Evolutionary conservation across 1,140 invertebrate genomes (phyloP), one percentile per base, ranked within the genome.

Genomic region (Drosophila equinoxialis): DNA sequence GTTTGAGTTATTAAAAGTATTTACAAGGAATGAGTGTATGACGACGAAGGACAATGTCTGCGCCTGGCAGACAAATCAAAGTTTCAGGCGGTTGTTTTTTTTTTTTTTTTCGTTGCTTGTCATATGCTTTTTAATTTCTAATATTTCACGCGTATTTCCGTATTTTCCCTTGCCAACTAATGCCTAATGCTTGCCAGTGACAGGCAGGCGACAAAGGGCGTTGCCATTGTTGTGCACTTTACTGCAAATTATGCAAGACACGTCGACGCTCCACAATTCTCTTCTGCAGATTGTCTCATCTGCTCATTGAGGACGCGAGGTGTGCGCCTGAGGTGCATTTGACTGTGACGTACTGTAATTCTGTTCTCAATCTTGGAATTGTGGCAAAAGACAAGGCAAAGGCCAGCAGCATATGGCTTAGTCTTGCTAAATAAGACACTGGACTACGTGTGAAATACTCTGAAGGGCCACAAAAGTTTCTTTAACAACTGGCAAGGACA

Each of bases 41-140:
- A 23, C 20, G 20, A 6, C 10, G 23, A 64, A 65, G 65, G 55
- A 35, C 10, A 65, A 61, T 71, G 74, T 82, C 79, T 85, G 75
- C 67, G 64, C 26, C 63, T 79, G 79, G 76, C 83, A 77, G 84
- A 86, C 82, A 87, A 86, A 86, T 86, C 83, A 86, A 87, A 87
- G 83, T 86, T 76, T 79, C 82, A 60, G 57, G 57, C 57, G 48
- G 64, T 65, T 26, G 26, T 26, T 26, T 5, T 26, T 26, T 4
- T 4, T 3, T 26, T 26, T 26, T 6, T 48, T 58, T 33, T 37
- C 3, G 7, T 37, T 37, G 68, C 82, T 81, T 85, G 83, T 86
- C 83, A 86, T 87, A 85, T 87, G 84, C 78, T 87, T 89, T 87
- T 84, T 89, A 87, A 83, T 87, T 87, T 87, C 84, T 89, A 87